phyloP scores from a whole-genome alignment of 2,113 vertebrate genomes.

The Cacatua alba region DNA sequence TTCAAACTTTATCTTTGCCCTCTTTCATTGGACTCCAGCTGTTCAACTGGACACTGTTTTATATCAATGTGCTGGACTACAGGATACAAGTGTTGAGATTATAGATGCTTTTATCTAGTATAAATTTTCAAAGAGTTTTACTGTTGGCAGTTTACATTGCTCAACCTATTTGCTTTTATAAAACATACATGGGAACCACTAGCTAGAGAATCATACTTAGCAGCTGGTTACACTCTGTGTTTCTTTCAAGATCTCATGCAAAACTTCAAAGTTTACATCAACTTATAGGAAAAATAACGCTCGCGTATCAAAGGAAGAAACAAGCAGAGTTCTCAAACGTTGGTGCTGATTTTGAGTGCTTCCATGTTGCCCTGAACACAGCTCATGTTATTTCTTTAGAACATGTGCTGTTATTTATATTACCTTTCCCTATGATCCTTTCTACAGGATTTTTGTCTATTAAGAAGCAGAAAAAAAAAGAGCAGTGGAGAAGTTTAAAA shows the following conservation, averaged over 20 bases:
- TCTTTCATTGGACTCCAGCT: background rate
- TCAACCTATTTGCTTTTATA: background rate
- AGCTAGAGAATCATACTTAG: background rate
- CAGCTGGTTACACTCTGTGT: slow-evolving; percentile 33
- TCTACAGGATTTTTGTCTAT: slow-evolving; percentile 1
- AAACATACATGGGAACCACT: background rate
- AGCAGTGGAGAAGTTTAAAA: background rate
- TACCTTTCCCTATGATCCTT: background rate
- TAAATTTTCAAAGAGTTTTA: slow-evolving; percentile 36
- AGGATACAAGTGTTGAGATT: slow-evolving; percentile 13
- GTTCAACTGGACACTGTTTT: background rate
- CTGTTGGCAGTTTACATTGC: background rate
- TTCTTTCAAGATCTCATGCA: background rate
- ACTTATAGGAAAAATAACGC: background rate
- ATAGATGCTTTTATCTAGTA: slow-evolving; percentile 30
- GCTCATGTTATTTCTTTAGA: slow-evolving; percentile 15
- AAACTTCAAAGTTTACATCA: slow-evolving; percentile 47
- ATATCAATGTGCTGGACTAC: background rate
- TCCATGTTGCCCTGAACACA: background rate
- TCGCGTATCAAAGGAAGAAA: slow-evolving; percentile 51
- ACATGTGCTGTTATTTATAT: background rate
- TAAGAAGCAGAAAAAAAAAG: background rate
- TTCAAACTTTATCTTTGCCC: background rate
- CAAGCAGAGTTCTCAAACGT: background rate
- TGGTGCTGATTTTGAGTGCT: slow-evolving; percentile 51